Evolutionary conservation across 2,113 vertebrate species (phyloP).

Genomic region (Vidua chalybeata): DNA sequence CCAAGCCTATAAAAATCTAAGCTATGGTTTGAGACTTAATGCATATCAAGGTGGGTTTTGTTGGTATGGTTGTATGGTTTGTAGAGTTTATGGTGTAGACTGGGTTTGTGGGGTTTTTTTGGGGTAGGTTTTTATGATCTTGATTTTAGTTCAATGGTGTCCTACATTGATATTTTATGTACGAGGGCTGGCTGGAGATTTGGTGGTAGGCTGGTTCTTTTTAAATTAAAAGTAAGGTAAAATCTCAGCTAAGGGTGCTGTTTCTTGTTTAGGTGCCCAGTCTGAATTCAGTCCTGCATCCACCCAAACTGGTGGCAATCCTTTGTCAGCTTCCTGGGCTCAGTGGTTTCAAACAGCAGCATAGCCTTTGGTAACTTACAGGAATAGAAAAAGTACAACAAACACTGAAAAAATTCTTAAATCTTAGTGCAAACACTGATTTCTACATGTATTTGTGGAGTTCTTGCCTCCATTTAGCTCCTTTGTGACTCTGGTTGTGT

Average conservation of each 20-base stretch:
- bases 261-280: too few species aligned
- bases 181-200: background rate
- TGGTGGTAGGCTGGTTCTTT: background rate
- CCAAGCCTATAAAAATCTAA: background rate
- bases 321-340: background rate
- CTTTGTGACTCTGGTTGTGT: rapidly evolving
- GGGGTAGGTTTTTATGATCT: background rate
- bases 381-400: background rate
- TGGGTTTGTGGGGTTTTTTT: background rate
- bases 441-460: background rate
- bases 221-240: background rate
- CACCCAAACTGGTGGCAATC: background rate
- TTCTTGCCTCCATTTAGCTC: background rate
- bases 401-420: background rate
- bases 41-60: background rate
- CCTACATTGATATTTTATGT: background rate
- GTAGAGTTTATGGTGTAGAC: background rate
- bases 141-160: background rate
- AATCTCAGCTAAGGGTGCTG: background rate
- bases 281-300: background rate
- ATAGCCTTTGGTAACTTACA: background rate
- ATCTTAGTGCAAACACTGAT: background rate
- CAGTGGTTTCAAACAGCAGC: background rate
- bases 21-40: background rate
- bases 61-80: too few species aligned